These are phyloP conservation scores for Polypedilum pembai DNA, from an alignment of 1,140 invertebrate species.

Conservation along the genomic window DNA sequence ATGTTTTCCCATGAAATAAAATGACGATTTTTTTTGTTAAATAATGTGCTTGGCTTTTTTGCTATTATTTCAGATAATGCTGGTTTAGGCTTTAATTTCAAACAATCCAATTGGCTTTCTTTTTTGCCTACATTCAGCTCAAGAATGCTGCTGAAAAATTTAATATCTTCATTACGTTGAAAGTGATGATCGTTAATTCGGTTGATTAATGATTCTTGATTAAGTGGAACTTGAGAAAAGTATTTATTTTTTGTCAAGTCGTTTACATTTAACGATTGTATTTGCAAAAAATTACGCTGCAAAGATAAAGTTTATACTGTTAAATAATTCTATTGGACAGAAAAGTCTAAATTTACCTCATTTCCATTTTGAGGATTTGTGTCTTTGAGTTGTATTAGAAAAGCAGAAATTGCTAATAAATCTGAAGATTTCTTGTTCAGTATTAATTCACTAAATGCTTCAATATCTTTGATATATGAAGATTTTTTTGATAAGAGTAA, in stretches of 20 bases:
- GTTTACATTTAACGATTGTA: too few species aligned
- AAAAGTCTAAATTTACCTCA: background rate
- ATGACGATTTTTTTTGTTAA: slow-evolving; percentile 21
- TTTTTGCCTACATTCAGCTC: background rate
- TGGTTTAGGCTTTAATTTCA: slow-evolving; percentile 5
- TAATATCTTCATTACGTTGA: too few species aligned
- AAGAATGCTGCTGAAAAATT: too few species aligned
- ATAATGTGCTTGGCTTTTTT: slow-evolving; percentile 22
- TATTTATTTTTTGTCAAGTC: too few species aligned
- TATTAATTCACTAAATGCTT: background rate
- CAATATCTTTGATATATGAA: background rate
- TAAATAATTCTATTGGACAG: too few species aligned
- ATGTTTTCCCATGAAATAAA: slow-evolving; percentile 31
- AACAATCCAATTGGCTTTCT: background rate
- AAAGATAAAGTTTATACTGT: too few species aligned
- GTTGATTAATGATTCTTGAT: background rate
- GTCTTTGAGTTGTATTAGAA: background rate
- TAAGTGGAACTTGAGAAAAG: background rate
- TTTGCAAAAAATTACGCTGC: too few species aligned
- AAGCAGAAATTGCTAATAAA: background rate
- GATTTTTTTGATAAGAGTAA: slow-evolving; percentile 30
- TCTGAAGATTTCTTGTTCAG: background rate
- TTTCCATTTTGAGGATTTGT: background rate
- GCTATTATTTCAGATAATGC: slow-evolving; percentile 22
- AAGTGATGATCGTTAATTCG: background rate